Base-by-base conservation (phyloP, 1,140 invertebrate species). In the Drosophila nasuta region DNA sequence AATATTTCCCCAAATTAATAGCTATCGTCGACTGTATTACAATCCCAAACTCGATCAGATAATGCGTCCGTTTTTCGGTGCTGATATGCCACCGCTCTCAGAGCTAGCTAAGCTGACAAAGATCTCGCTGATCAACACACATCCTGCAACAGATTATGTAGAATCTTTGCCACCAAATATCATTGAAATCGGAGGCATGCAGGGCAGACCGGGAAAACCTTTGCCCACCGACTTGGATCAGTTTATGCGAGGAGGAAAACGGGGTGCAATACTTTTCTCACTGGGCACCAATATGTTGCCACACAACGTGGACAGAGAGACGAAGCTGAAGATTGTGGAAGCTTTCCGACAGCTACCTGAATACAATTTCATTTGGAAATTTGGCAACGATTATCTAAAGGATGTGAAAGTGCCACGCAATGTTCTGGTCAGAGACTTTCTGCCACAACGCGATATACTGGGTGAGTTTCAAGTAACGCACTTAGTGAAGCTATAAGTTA, bases 161-260 rank as follows among this genome's bases (percentile, higher is more conserved):
- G 75, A 92, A 56, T 79, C 92, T 0, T 51, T 93, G 13, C 63
- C 92, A 5, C 93, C 94, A n/a, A 93, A 93, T 75, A 90, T 94
- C 2, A 92, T 94, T 17, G 93, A 93, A 75, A 92, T 94, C 13
- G 94, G 94, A 7, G 94, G 94, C 25, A 73, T 94, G 46, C 94
- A 94, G 45, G 76, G 88, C 89, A 54, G 45, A 28, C 43, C 41
- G 88, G 92, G 58, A 45, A 83, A 63, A 60, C 92, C 45, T 13
- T 56, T 75, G 20, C 57, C 66, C 10, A 5, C 35, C 1, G 58
- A 75, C 8, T 13, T 63, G n/a, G 65, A 75, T n/a, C 2, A 48
- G 3, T 75, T 75, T 20, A 75, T 75, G 66, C 25, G 43, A 8
- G 3, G 28, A 3, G 72, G 65, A 15, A 58, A 63, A 13, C 57